phyloP scores from a whole-genome alignment of 1,140 invertebrate genomes.

The Metopolophium dirhodum region DNA sequence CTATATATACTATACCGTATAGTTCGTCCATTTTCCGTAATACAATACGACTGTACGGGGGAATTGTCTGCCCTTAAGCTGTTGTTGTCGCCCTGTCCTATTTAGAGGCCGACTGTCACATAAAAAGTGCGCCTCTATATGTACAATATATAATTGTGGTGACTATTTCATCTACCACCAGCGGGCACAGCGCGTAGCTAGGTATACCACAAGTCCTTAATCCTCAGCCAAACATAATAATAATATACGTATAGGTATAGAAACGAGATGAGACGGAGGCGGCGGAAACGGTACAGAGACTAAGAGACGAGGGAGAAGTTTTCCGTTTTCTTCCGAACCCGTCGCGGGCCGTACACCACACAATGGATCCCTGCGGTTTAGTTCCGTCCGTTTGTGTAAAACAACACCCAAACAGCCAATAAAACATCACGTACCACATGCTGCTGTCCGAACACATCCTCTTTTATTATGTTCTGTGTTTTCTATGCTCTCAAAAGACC shows the following conservation, averaged over 20 bases:
- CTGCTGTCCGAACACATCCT: constrained; percentile 55
- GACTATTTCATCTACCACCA: not conserved
- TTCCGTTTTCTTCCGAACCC: constrained; percentile 48
- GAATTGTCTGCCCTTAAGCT: not conserved
- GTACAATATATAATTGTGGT: not conserved
- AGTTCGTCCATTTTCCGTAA: not conserved
- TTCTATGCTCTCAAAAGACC: constrained; percentile 31
- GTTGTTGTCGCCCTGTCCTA: not conserved
- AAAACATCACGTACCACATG: constrained; percentile 54
- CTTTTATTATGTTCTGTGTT: constrained; percentile 23
- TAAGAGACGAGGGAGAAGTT: constrained; percentile 17
- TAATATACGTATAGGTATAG: not conserved
- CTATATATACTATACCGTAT: not conserved
- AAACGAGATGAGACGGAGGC: not conserved
- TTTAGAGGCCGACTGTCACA: not conserved
- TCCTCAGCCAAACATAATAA: not conserved
- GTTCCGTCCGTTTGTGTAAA: constrained; percentile 50
- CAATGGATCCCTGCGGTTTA: constrained; percentile 48
- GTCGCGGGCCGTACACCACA: not conserved
- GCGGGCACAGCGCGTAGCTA: no score
- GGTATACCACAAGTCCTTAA: not conserved
- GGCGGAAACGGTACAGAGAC: constrained; percentile 16
- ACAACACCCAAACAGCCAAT: constrained; percentile 57
- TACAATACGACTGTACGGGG: not conserved
- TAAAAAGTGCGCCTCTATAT: not conserved